Percentiles rank a stretch among this genome's conserved stretches.
These are phyloP conservation scores for Nemopilema nomurai DNA, from an alignment of 30 jellyfish, hydroid and myxozoan genomes.

Conservation along the genomic window DNA sequence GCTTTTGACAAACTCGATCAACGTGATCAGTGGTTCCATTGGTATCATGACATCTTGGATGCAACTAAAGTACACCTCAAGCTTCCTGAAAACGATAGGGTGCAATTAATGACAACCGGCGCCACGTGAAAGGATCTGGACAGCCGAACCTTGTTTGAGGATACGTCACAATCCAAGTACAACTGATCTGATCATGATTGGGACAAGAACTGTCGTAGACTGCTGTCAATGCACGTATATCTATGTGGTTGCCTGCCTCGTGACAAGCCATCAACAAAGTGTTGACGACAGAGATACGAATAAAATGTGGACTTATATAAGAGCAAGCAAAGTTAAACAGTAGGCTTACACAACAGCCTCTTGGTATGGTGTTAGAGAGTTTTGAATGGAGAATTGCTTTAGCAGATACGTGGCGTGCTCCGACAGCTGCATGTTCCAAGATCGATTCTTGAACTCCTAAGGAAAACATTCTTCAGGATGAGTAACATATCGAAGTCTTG, in stretches of 20 bases:
- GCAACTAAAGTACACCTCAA: slow-evolving; percentile 74
- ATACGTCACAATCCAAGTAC: no score
- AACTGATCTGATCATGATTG: no score
- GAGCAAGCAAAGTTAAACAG: background rate
- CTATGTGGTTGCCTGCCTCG: no score
- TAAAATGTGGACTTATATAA: background rate
- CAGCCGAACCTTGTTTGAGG: no score
- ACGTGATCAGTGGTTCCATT: slow-evolving; percentile 34
- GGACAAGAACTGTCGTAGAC: no score
- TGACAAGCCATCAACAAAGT: no score
- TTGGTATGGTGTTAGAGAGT: slow-evolving; percentile 53
- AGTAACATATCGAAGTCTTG: no score
- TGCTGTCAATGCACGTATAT: no score
- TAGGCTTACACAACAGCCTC: slow-evolving; percentile 63
- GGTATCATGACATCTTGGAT: slow-evolving; percentile 72
- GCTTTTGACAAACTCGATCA: slow-evolving; percentile 46
- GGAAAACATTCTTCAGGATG: background rate
- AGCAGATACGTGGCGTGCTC: slow-evolving; percentile 30
- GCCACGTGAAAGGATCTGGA: no score
- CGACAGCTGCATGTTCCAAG: slow-evolving; percentile 48
- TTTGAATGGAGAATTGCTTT: slow-evolving; percentile 53
- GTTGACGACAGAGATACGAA: no score
- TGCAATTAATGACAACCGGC: background rate
- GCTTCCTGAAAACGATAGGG: slow-evolving; percentile 43
- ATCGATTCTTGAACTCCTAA: slow-evolving; percentile 26